Evolutionary conservation across 2,113 vertebrate species (phyloP).

Genomic region (Leuciscus idus): DNA sequence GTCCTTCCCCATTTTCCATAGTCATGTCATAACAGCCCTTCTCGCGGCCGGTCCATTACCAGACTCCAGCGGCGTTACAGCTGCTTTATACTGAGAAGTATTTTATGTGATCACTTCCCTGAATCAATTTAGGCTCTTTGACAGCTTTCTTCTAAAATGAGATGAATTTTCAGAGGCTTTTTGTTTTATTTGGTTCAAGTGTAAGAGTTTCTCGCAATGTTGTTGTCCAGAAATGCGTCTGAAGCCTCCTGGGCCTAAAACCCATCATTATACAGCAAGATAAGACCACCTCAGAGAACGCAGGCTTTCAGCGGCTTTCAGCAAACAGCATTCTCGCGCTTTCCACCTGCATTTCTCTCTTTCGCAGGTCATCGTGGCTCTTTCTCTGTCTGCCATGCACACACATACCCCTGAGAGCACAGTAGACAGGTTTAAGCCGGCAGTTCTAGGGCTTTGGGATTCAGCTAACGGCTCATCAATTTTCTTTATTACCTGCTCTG

Average conservation of each 20-base stretch:
- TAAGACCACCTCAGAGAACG: conserved; percentile 30
- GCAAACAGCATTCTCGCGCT: not conserved
- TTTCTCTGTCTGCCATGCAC: not conserved
- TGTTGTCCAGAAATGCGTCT: not conserved
- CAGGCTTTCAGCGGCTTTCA: conserved; percentile 22
- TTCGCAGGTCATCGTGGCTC: not conserved
- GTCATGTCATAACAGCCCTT: not conserved
- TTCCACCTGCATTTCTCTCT: conserved; percentile 7
- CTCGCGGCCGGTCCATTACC: not conserved
- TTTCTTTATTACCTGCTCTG: conserved; percentile 71
- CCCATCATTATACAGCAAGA: not conserved
- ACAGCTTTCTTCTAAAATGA: not conserved
- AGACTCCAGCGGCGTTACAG: conserved; percentile 1
- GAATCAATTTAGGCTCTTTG: not conserved
- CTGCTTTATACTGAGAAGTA: not conserved
- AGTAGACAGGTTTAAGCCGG: conserved; percentile 41
- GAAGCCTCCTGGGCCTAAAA: conserved; percentile 10
- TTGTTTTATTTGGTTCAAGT: conserved; percentile 1
- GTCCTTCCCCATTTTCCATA: not conserved
- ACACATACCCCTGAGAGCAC: not conserved
- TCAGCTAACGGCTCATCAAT: conserved; percentile 67
- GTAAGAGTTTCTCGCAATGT: not conserved
- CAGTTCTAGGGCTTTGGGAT: conserved; percentile 48
- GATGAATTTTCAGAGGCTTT: not conserved
- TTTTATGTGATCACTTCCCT: not conserved